phyloP scores from a whole-genome alignment of 2,113 vertebrate species.

The Scartelaos histophorus region DNA sequence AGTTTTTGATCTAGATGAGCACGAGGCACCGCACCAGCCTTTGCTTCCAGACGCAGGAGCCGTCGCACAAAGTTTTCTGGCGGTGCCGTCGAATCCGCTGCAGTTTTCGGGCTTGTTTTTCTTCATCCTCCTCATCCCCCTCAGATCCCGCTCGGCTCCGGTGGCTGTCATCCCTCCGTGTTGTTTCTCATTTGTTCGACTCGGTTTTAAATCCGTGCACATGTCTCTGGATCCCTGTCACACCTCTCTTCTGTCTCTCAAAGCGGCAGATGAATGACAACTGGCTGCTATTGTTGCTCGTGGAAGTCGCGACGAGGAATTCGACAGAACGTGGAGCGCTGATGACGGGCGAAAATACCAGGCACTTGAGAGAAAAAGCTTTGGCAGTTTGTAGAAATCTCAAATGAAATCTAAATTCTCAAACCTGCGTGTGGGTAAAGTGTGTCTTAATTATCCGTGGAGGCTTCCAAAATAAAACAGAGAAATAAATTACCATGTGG shows the following conservation, averaged over 20 bases:
- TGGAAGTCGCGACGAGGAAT: neutral
- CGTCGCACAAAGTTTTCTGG: neutral
- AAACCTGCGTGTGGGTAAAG: no score
- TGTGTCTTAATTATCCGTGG: no score
- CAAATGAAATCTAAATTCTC: no score
- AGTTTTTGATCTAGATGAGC: no score
- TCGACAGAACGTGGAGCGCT: neutral
- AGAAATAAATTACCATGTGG: no score
- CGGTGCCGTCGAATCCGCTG: neutral
- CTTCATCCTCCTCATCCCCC: neutral
- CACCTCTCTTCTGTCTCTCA: neutral
- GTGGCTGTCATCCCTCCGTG: neutral
- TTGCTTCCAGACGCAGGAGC: neutral
- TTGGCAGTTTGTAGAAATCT: no score
- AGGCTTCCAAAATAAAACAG: no score
- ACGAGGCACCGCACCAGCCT: neutral
- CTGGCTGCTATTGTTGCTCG: neutral
- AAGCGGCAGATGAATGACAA: neutral
- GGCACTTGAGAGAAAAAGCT: neutral
- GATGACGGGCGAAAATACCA: neutral
- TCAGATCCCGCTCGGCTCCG: neutral
- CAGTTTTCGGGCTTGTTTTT: neutral
- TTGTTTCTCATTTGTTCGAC: conserved; percentile 1
- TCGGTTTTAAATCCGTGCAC: neutral
- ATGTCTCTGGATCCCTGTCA: neutral